Conservation (phyloP, 2,888 invertebrate genomes). For the Rosalia funebris region DNA sequence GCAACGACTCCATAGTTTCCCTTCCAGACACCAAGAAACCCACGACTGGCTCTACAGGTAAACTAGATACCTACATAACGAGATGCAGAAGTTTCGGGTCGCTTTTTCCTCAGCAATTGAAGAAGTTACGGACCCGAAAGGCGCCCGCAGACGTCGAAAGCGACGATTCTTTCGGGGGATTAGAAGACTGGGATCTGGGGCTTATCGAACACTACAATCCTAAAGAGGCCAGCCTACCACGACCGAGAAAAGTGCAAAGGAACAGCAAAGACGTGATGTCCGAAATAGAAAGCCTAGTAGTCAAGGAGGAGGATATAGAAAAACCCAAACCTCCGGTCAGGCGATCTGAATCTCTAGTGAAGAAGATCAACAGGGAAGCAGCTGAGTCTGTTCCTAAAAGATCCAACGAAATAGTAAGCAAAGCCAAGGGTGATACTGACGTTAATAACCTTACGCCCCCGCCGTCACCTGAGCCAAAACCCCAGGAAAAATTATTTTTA, state of each 20-base stretch:
- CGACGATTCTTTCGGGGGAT: constrained; percentile 64
- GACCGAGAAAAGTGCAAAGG: constrained; percentile 52
- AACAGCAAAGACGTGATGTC: constrained; percentile 50
- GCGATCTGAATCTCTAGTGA: constrained; percentile 55
- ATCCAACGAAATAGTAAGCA: constrained; percentile 27
- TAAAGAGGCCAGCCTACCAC: constrained; percentile 61
- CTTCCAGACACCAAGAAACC: constrained; percentile 49
- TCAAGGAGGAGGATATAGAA: constrained; percentile 51
- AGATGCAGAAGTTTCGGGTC: constrained; percentile 65
- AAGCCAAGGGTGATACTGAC: background rate
- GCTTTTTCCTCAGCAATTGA: constrained; percentile 63
- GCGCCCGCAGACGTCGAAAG: constrained; percentile 61
- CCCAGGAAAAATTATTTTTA: constrained; percentile 11
- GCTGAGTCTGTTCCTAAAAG: constrained; percentile 38
- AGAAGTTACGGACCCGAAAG: constrained; percentile 58
- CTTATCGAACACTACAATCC: constrained; percentile 64
- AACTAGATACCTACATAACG: constrained; percentile 64
- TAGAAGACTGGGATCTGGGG: constrained; percentile 66
- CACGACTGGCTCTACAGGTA: constrained; percentile 57
- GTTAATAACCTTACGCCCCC: constrained; percentile 41
- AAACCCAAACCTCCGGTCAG: constrained; percentile 54
- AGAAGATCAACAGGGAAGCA: constrained; percentile 53
- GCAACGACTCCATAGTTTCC: constrained; percentile 48
- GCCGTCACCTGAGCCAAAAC: constrained; percentile 49
- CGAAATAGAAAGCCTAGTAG: constrained; percentile 58